Base-by-base conservation (phyloP, 2,113 vertebrate genomes). In the Cromileptes altivelis region DNA sequence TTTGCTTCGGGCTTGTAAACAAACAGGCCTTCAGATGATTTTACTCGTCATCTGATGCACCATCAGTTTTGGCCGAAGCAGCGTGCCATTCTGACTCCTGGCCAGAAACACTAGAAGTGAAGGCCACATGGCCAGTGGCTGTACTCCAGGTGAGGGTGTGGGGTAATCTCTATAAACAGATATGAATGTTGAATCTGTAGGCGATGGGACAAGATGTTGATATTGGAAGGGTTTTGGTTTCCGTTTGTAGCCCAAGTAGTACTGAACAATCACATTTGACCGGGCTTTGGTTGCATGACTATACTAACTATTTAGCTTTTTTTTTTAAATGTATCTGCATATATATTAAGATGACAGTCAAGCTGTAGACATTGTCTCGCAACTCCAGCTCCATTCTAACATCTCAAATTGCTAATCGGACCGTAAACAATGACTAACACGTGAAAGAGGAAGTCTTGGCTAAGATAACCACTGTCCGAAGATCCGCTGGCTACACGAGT, bases 1-100 rank as follows among this genome's bases (percentile, higher is more conserved):
- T 67, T 74, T 70, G 30, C 58, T 37, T 40, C 18, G 25, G 70
- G 52, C 52, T 78, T 84, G 82, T 91, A 87, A 85, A 88, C 84
- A 84, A 84, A 84, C 42, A 60, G 49, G 27, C 21, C 40, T 23
- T 67, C 47, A 3, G 73, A 68, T 67, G 25, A 73, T 75, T 77
- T 70, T 18, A 50, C 55, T 25, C 53, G 84, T 85, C 74, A 90
- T 80, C 72, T 53, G 78, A 89, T 81, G 73, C 78, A 52, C 21
- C 9, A 0, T 27, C 18, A 33, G 21, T 40, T 89, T 85, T 30
- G 52, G 45, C 80, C 70, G 86, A 72, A 62, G 60, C 15, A 30
- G 23, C 25, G 11, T 75, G 67, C 23, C 60, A 57, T 55, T 73
- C 72, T 70, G 73, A 85, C 27, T 6, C 77, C 60, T 71, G 63